Evolutionary conservation across 2,888 invertebrate genomes (phyloP).

Genomic region (Thera obeliscata): DNA sequence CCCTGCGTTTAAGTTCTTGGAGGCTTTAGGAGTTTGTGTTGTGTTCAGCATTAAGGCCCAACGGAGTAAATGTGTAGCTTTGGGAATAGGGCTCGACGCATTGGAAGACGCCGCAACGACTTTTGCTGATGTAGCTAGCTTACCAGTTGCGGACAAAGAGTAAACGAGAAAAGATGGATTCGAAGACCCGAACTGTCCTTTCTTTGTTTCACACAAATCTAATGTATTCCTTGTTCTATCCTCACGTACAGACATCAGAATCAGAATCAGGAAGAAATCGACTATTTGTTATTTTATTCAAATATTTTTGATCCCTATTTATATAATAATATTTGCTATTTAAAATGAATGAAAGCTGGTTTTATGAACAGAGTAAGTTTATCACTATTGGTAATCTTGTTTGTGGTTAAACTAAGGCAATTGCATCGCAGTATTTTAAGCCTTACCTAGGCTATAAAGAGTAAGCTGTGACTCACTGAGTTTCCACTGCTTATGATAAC

Average conservation of each 20-base stretch:
- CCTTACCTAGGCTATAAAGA: neutral
- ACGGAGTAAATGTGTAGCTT: too few species aligned
- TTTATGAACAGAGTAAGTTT: neutral
- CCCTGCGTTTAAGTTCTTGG: neutral
- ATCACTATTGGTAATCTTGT: slow-evolving; percentile 5
- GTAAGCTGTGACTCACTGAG: neutral
- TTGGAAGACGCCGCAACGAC: too few species aligned
- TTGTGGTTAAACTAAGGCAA: neutral
- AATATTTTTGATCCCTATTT: too few species aligned
- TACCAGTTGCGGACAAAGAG: too few species aligned
- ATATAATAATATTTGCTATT: neutral
- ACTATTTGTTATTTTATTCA: neutral
- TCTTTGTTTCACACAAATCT: neutral
- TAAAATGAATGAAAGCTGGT: slow-evolving; percentile 4
- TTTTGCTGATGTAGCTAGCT: too few species aligned
- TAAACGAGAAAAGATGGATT: too few species aligned
- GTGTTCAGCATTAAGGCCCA: too few species aligned
- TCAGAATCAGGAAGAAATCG: too few species aligned
- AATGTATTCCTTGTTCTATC: neutral
- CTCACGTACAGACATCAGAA: neutral
- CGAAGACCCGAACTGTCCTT: neutral
- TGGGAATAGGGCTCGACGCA: too few species aligned
- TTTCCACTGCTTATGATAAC: neutral
- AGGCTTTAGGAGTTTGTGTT: too few species aligned
- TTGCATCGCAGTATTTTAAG: slow-evolving; percentile 1